phyloP scores from a whole-genome alignment of 2,888 invertebrate species.

The Lithodes maja region DNA sequence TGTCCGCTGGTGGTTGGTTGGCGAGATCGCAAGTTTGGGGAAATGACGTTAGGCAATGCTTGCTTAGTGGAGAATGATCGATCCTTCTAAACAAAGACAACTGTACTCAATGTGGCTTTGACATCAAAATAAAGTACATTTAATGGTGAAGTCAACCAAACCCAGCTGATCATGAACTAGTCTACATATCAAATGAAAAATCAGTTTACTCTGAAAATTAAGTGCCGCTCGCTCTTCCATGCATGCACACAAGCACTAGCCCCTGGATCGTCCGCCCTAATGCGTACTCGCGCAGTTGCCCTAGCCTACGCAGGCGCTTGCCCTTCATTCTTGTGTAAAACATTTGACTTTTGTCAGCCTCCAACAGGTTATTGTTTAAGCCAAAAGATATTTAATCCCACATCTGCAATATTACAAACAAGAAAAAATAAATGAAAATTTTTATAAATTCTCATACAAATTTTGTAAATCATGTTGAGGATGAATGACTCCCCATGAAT shows the following conservation, averaged over 20 bases:
- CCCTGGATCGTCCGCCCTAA: constrained; percentile 59
- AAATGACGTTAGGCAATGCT: neutral
- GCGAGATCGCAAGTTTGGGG: neutral
- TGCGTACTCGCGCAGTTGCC: constrained; percentile 58
- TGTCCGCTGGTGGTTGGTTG: neutral
- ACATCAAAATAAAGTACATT: too few relatives aligned
- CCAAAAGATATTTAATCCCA: constrained; percentile 20
- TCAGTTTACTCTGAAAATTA: neutral
- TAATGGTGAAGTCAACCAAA: neutral
- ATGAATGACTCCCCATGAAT: constrained; percentile 42
- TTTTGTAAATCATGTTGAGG: neutral
- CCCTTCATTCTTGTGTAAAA: constrained; percentile 35
- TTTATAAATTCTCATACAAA: neutral
- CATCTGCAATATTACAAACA: neutral
- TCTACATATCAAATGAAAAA: neutral
- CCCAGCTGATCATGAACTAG: neutral
- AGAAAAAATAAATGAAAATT: neutral
- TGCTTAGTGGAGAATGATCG: neutral
- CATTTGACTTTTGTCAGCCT: constrained; percentile 64
- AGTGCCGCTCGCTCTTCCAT: constrained; percentile 16
- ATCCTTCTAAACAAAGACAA: neutral
- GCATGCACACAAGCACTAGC: constrained; percentile 51
- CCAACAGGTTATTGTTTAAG: constrained; percentile 53
- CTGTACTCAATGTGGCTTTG: neutral
- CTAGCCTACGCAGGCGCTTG: constrained; percentile 67